Evolutionary conservation across 2,797 vertebrate genomes (phyloP).

Genomic region (Sebastes taczanowskii): DNA sequence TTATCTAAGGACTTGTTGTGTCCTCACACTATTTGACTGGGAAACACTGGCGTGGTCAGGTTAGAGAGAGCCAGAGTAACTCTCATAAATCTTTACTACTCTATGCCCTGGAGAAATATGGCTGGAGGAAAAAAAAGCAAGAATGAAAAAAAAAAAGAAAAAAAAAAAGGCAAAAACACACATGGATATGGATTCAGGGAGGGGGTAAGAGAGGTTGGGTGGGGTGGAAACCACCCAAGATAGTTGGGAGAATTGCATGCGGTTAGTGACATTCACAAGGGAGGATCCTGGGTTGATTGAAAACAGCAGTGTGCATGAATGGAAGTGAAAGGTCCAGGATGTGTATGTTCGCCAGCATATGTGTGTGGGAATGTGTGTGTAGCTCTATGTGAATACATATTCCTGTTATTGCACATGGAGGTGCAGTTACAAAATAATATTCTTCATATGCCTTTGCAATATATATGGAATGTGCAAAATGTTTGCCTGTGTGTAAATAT

Average conservation of each 20-base stretch:
- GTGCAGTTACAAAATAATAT: not conserved
- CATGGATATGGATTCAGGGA: constrained; percentile 50
- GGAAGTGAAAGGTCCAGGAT: constrained; percentile 51
- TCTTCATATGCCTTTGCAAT: constrained; percentile 1
- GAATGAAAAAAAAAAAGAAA: constrained; percentile 26
- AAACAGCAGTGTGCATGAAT: constrained; percentile 67
- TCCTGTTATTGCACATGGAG: not conserved
- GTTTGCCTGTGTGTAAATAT: constrained; percentile 1
- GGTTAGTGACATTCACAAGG: constrained; percentile 70
- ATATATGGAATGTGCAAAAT: not conserved
- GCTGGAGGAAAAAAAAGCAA: constrained; percentile 22
- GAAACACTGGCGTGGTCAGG: constrained; percentile 42
- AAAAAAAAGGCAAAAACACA: constrained; percentile 24
- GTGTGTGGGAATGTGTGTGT: not conserved
- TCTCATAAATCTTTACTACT: constrained; percentile 72
- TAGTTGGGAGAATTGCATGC: constrained; percentile 71
- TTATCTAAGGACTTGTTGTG: constrained; percentile 44
- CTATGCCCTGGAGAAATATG: constrained; percentile 51
- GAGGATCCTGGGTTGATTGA: constrained; percentile 65
- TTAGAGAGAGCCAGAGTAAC: constrained; percentile 42
- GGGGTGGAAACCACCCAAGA: constrained; percentile 63
- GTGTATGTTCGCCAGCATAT: constrained; percentile 18
- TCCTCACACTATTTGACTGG: constrained; percentile 50
- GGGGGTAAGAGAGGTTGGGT: constrained; percentile 36
- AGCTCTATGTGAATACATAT: not conserved